Evolutionary conservation across 2,113 vertebrate genomes (phyloP).

Genomic region (Vireo altiloquus): DNA sequence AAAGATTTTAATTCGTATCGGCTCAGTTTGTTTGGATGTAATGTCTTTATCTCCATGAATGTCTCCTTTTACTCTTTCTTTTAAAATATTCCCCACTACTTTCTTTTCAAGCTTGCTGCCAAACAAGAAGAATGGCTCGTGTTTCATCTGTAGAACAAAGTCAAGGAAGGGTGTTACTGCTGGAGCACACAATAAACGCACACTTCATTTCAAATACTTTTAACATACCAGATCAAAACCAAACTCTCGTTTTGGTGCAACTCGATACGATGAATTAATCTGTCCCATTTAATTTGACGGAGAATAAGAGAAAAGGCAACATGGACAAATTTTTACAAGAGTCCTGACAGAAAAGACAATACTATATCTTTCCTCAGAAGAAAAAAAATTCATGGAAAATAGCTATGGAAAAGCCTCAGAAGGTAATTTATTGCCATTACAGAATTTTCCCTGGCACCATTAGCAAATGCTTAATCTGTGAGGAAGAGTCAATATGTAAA

Average conservation of each 20-base stretch:
- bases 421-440: constrained; percentile 18
- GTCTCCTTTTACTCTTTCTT: constrained; percentile 92
- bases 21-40: constrained; percentile 87
- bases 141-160: constrained; percentile 85
- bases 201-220: constrained; percentile 43
- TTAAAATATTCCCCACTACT: constrained; percentile 85
- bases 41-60: constrained; percentile 89
- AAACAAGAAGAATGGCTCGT: constrained; percentile 88
- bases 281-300: neutral
- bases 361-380: neutral
- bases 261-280: neutral
- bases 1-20: constrained; percentile 97
- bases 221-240: constrained; percentile 36
- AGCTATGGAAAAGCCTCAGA: constrained; percentile 20
- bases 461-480: neutral
- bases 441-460: constrained; percentile 16
- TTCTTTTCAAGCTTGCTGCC: constrained; percentile 88
- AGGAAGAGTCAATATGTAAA: constrained; percentile 4
- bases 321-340: neutral
- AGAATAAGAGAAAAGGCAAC: neutral
- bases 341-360: constrained; percentile 4
- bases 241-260: constrained; percentile 16
- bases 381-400: neutral
- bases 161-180: constrained; percentile 63
- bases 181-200: constrained; percentile 37